Base-by-base conservation (phyloP, 2,113 vertebrate genomes). In the Heterotilapia buettikoferi region DNA sequence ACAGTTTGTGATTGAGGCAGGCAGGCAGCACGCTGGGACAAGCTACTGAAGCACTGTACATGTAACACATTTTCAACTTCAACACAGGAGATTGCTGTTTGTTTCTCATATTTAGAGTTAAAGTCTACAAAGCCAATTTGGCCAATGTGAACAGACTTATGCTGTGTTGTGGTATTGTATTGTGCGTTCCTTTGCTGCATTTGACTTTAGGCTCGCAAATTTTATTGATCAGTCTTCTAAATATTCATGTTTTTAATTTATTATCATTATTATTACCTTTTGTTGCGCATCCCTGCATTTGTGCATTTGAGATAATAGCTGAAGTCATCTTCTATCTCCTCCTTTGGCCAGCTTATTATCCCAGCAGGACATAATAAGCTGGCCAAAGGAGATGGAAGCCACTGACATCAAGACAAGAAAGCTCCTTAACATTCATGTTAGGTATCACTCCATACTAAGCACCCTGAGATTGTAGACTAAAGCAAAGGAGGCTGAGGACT, bases 361-460 rank as follows among this genome's bases (percentile, higher is more conserved):
- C 29, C 29, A 63, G 31, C 6, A 2, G 18, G 59, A 12, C 6
- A 68, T 40, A 40, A 68, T 40, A 68, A 40, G 63, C 11, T 68
- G n/a, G 63, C 0, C 6, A 68, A 68, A 14, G 63, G n/a, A 40
- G 63, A 68, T 7, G 10, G 63, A 68, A 68, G n/a, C 11, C 63
- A 40, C 10, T n/a, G 63, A 68, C 63, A 68, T 40, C 63, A 68
- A 68, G 0, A 24, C n/a, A 68, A 68, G 63, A 40, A 68, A 68
- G 63, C n/a, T 68, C 63, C 63, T 68, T 40, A 4, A 21, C 11
- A 68, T 68, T 38, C 36, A 40, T 68, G 63, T 38, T 21, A 38
- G n/a, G 36, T 40, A 0, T 68, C 36, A 14, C n/a, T 40, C 63
- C n/a, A 68, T 21, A 14, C 16, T 33, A 63, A 36, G 63, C 0